phyloP scores from a whole-genome alignment of 1,140 invertebrate species.

The Pseudomyrmex cubaensis region DNA sequence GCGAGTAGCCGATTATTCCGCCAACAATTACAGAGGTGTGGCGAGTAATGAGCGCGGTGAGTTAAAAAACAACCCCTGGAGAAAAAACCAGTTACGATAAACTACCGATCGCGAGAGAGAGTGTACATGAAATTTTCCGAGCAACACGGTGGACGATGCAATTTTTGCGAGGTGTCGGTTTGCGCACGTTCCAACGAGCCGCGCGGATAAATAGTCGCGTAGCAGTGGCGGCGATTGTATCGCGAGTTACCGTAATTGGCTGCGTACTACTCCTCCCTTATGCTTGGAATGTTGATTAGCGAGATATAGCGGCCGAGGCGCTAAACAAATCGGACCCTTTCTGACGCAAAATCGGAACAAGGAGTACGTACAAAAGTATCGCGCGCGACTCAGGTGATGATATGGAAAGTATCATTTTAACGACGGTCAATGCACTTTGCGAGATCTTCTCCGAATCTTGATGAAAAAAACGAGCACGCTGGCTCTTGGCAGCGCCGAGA shows the following conservation, averaged over 20 bases:
- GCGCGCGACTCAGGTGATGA: slow-evolving; percentile 3
- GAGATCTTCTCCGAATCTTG: neutral
- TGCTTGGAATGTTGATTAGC: slow-evolving; percentile 81
- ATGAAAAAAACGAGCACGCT: neutral
- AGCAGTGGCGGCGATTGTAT: slow-evolving; percentile 74
- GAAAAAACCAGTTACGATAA: slow-evolving; percentile 27
- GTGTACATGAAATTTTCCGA: slow-evolving; percentile 17
- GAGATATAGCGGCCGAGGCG: slow-evolving; percentile 72
- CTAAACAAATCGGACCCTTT: slow-evolving; percentile 72
- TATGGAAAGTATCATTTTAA: slow-evolving; percentile 54
- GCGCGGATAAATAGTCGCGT: slow-evolving; percentile 75
- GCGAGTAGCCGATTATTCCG: slow-evolving; percentile 26
- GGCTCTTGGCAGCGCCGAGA: neutral
- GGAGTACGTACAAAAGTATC: slow-evolving; percentile 72
- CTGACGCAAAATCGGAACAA: slow-evolving; percentile 57
- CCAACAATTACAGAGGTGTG: slow-evolving; percentile 46
- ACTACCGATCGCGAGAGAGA: slow-evolving; percentile 21
- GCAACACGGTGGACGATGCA: slow-evolving; percentile 3
- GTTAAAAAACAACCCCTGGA: neutral
- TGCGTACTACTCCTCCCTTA: slow-evolving; percentile 71
- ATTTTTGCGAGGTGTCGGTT: slow-evolving; percentile 31
- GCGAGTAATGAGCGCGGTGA: slow-evolving; percentile 33
- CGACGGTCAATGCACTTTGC: slow-evolving; percentile 37
- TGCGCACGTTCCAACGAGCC: slow-evolving; percentile 16
- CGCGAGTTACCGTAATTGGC: slow-evolving; percentile 77